Evolutionary conservation across 2,113 vertebrate genomes (phyloP).

Genomic region (Stigmatopora nigra): DNA sequence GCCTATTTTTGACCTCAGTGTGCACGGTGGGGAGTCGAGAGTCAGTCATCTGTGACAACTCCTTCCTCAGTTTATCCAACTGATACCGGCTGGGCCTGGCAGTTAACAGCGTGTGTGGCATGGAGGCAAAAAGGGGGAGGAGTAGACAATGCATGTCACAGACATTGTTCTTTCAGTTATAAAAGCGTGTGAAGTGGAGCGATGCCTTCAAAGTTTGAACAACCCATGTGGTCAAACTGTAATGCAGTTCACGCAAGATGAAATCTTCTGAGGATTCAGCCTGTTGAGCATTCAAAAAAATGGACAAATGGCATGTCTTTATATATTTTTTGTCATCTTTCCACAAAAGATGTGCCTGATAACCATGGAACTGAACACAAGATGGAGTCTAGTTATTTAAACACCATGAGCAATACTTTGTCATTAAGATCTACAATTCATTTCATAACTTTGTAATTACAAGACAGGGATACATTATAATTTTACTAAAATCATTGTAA

Average conservation of each 20-base stretch:
- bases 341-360: too few species aligned
- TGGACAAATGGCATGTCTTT: background rate
- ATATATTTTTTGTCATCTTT: too few species aligned
- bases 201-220: too few species aligned
- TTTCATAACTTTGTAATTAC: too few species aligned
- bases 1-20: constrained; percentile 38
- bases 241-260: background rate
- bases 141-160: constrained; percentile 7
- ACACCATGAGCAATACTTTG: too few species aligned
- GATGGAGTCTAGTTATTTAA: too few species aligned
- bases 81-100: constrained; percentile 9
- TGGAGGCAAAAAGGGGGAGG: constrained; percentile 24
- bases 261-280: background rate
- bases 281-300: background rate
- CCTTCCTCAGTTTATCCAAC: constrained; percentile 23
- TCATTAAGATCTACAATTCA: too few species aligned
- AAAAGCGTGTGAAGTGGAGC: background rate
- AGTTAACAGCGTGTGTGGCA: constrained; percentile 20
- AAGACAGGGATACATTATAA: too few species aligned
- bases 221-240: background rate
- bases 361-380: too few species aligned
- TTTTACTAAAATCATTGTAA: too few species aligned
- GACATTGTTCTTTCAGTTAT: background rate
- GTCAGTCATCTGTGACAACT: constrained; percentile 35
- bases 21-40: constrained; percentile 20